Evolutionary conservation across 2,113 vertebrate species (phyloP).

Genomic region (Limnothrissa miodon): DNA sequence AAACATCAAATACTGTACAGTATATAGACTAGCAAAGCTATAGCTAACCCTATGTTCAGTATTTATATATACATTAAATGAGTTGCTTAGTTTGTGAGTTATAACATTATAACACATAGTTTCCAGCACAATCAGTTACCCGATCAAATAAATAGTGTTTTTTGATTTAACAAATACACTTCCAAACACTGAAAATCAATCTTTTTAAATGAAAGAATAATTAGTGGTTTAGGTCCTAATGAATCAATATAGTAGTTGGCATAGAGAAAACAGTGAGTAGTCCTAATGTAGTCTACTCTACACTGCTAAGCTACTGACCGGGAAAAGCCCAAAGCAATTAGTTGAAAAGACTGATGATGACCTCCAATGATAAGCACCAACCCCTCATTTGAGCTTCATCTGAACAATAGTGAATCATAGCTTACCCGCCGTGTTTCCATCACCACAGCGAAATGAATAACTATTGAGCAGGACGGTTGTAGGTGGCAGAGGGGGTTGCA

Average conservation of each 20-base stretch:
- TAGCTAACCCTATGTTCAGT: not conserved
- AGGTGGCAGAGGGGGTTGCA: not conserved
- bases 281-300: not conserved
- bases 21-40: not conserved
- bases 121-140: not conserved
- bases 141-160: not conserved
- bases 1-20: not conserved
- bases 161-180: not conserved
- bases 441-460: not conserved
- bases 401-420: constrained; percentile 14
- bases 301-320: not conserved
- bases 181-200: not conserved
- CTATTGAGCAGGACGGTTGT: not conserved
- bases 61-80: not conserved
- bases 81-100: no score
- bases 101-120: not conserved
- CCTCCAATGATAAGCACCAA: not conserved
- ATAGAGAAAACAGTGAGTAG: not conserved
- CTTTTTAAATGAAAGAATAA: not conserved
- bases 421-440: not conserved
- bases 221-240: not conserved
- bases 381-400: not conserved
- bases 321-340: constrained; percentile 9
- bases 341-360: not conserved
- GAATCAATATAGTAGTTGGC: not conserved